Percentiles rank a stretch among this genome's conserved stretches.
phyloP scores from a whole-genome alignment of 2,113 vertebrate genomes.

The Poecile atricapillus region DNA sequence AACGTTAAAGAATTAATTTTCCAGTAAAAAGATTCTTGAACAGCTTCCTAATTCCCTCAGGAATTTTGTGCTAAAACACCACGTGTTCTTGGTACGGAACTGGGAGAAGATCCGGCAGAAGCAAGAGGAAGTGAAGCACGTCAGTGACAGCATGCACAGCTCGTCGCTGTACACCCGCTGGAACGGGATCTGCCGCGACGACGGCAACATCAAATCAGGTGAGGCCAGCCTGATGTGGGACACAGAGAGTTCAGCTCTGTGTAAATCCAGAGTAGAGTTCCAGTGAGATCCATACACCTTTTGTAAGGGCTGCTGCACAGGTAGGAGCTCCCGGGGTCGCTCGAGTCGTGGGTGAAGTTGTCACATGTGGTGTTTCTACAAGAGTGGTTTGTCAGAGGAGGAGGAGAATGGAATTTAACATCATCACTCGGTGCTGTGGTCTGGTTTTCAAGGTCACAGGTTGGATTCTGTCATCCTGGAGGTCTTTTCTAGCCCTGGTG shows the following conservation, averaged over 20 bases:
- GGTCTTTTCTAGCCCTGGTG: background rate
- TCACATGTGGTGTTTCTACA: accelerated
- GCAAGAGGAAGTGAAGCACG: constrained; percentile 90
- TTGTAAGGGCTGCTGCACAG: background rate
- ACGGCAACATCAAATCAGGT: constrained; percentile 98
- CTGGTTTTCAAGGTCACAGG: background rate
- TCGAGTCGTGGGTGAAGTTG: background rate
- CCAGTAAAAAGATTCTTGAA: background rate
- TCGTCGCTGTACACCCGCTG: constrained; percentile 88
- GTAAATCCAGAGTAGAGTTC: background rate
- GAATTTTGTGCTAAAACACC: constrained; percentile 96
- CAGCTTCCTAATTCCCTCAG: constrained; percentile 47
- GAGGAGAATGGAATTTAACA: background rate
- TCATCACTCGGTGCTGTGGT: accelerated
- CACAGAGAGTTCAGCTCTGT: background rate
- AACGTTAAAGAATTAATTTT: background rate
- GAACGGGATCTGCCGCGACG: constrained; percentile 91
- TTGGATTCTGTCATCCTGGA: background rate
- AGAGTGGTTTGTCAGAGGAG: background rate
- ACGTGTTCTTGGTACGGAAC: constrained; percentile 93
- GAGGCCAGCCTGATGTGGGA: background rate
- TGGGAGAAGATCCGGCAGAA: constrained; percentile 97
- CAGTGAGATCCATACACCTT: background rate
- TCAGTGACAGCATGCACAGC: constrained; percentile 73
- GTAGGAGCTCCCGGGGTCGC: background rate